A percentile compares a stretch with the other conserved stretches of the same genome.
These are phyloP conservation scores for Flexamia atlantica DNA, from an alignment of 2,888 invertebrate species.

Conservation along the genomic window DNA sequence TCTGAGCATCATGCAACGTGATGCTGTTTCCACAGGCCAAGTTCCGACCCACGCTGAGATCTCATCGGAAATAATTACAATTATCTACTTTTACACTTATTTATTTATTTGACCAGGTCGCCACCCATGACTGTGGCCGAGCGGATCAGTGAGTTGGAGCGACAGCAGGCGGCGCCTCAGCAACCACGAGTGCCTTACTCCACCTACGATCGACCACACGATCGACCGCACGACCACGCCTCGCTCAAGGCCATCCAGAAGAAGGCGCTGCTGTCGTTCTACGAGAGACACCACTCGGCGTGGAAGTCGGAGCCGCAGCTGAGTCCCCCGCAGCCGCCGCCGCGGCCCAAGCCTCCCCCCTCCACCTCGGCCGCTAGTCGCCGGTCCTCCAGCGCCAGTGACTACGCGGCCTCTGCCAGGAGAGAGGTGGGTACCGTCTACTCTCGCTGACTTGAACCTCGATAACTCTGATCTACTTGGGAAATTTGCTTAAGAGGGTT, in stretches of 20 bases:
- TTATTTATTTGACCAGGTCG: conserved; percentile 74
- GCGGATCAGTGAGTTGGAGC: conserved; percentile 81
- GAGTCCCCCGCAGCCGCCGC: conserved; percentile 72
- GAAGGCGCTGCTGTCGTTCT: conserved; percentile 88
- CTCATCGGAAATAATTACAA: too few relatives aligned
- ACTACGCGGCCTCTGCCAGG: conserved; percentile 75
- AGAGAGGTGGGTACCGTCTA: conserved; percentile 68
- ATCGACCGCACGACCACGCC: conserved; percentile 73
- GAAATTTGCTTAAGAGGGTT: too few relatives aligned
- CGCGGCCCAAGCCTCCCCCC: conserved; percentile 70
- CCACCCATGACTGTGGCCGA: conserved; percentile 81
- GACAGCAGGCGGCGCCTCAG: conserved; percentile 74
- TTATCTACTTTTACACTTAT: too few relatives aligned
- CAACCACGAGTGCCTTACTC: conserved; percentile 64
- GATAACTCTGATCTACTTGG: too few relatives aligned
- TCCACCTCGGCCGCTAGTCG: conserved; percentile 76
- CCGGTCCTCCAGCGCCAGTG: conserved; percentile 83
- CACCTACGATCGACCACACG: conserved; percentile 71
- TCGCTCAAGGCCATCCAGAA: conserved; percentile 90
- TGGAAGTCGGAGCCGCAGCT: conserved; percentile 81
- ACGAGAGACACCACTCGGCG: conserved; percentile 83
- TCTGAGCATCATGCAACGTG: too few relatives aligned
- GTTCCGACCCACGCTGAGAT: too few relatives aligned
- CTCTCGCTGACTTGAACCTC: too few relatives aligned
- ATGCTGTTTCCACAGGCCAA: too few relatives aligned